Evolutionary conservation across 2,113 vertebrate genomes (phyloP), one percentile per base, ranked within the genome.

Genomic region (Paralichthys olivaceus): DNA sequence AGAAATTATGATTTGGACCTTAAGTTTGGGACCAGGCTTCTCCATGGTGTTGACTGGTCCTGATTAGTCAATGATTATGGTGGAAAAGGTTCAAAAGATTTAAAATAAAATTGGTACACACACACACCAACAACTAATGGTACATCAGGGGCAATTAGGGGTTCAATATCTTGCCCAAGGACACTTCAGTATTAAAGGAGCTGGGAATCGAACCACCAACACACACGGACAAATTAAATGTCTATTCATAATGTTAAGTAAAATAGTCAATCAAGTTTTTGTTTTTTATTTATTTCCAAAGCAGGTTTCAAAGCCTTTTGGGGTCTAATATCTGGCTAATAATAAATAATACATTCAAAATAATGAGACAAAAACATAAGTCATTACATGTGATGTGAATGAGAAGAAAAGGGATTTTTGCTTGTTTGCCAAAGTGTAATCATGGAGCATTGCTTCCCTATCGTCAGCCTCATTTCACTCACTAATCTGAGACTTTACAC

Each of bases 401-500:
- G 14, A 60, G 28, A 20, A 61, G 37, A 22, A 53, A 51, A 54
- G 7, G 49, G 25, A 49, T 57, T 68, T 75, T 14, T 26, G 22
- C 32, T 25, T 25, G 22, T 84, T 54, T 85, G 53, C n/a, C 51
- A n/a, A 13, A 55, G 12, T 75, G 25, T 54, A 37, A n/a, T 43
- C 53, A 32, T 14, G 12, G 66, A 58, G 40, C 69, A 61, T 60
- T 62, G 55, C 40, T 53, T 23, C 69, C 68, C 63, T 22, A 45
- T 66, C 26, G 71, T 55, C 13, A 51, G 9, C 61, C 79, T 54
- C 26, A 32, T 77, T 75, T 80, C 9, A 45, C 74, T 62, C 22
- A 28, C 7, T 88, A 69, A 85, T 76, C 63, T 75, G 4, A 20
- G 40, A 72, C 71, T 72, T 68, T 58, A 60, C 26, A 78, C 51